Percentiles rank a stretch among this genome's conserved stretches.
Conservation (phyloP, 2,797 vertebrate genomes). For the Momotus momota region DNA sequence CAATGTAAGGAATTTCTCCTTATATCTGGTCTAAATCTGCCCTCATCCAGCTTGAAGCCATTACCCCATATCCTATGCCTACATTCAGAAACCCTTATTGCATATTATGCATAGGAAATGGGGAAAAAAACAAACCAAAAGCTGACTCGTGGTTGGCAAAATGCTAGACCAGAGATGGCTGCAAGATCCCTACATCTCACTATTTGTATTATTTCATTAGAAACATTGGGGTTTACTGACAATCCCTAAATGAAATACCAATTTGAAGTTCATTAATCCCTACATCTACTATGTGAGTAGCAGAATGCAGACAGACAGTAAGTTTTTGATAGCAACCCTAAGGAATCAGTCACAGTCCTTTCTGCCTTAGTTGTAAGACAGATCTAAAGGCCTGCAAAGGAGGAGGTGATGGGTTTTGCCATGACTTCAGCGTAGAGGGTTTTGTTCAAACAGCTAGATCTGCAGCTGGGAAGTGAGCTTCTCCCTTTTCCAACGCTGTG, state of each 20-base stretch:
- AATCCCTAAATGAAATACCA: too few species aligned
- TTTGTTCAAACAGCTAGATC: not conserved
- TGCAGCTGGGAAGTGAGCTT: not conserved
- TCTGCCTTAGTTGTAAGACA: not conserved
- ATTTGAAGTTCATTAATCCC: too few species aligned
- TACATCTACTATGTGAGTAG: not conserved
- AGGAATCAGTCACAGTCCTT: not conserved
- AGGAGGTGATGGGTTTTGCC: not conserved
- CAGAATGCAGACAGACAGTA: not conserved
- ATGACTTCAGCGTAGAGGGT: not conserved
- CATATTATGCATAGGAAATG: not conserved
- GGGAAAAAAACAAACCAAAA: fast-evolving
- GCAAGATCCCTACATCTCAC: not conserved
- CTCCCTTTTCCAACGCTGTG: not conserved
- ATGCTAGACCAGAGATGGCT: not conserved
- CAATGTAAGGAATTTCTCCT: too few species aligned
- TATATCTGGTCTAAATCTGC: too few species aligned
- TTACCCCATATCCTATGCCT: not conserved
- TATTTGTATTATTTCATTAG: too few species aligned
- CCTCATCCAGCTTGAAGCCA: too few species aligned
- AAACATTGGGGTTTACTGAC: too few species aligned
- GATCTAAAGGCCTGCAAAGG: not conserved
- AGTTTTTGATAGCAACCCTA: fast-evolving
- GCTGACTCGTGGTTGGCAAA: not conserved
- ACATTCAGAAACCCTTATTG: not conserved